These are phyloP conservation scores for Chamaea fasciata DNA, from an alignment of 2,113 vertebrate species.

Conservation along the genomic window DNA sequence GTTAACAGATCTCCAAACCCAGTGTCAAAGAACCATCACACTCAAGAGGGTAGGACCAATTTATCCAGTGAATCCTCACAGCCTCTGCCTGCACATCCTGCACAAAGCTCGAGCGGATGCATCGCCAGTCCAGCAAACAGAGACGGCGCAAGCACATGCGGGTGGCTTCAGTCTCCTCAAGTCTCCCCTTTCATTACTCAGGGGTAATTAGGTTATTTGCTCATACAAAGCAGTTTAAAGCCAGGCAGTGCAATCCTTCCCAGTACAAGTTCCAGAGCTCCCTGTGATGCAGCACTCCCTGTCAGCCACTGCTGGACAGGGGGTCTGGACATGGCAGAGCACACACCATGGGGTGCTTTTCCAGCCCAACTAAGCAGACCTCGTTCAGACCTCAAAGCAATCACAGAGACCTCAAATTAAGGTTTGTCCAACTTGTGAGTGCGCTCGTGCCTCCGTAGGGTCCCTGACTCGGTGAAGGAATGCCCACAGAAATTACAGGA, in stretches of 20 bases:
- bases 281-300: background rate
- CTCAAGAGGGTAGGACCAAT: background rate
- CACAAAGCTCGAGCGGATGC: background rate
- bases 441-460: constrained; percentile 18
- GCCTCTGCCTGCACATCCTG: background rate
- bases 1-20: background rate
- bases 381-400: background rate
- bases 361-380: background rate
- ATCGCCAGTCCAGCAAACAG: rapidly evolving
- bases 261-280: background rate
- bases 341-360: background rate
- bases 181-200: background rate
- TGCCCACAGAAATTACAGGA: constrained; percentile 1
- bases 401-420: background rate
- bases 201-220: background rate
- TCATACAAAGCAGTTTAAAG: background rate
- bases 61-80: background rate
- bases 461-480: constrained; percentile 19
- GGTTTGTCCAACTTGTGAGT: background rate
- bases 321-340: background rate
- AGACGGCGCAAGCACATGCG: background rate
- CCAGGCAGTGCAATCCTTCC: background rate
- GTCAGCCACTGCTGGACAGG: background rate
- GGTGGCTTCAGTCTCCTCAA: background rate
- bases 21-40: background rate